Evolutionary conservation across 64 coral and sea anemone genomes (phyloP), one percentile per base, ranked within the genome.

Genomic region (Astreopora myriophthalma): DNA sequence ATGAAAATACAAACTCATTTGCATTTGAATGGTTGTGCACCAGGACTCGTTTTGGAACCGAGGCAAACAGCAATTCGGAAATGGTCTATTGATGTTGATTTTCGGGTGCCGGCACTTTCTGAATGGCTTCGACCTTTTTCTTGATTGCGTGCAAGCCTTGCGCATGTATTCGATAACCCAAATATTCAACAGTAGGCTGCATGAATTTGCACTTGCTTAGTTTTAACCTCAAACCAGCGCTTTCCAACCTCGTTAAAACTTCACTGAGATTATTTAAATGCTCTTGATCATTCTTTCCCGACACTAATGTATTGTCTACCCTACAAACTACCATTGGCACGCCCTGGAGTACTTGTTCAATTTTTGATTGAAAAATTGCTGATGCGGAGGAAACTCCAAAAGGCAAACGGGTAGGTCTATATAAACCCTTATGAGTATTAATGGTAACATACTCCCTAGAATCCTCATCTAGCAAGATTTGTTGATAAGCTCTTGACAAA

Each of bases 71-170:
- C n/a, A n/a, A n/a, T n/a, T n/a, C n/a, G n/a, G n/a, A n/a, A n/a
- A n/a, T n/a, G n/a, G n/a, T n/a, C n/a, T n/a, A n/a, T n/a, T 87
- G 84, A 23, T 71, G 64, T 22, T 87, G 84, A 71, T 87, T 87
- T 31, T 71, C 65, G 4, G 22, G 84, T 12, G 63, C 17, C 2
- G 66, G 64, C 63, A 66, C 84, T 44, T 87, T 37, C 6, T 66
- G 3, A 42, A 71, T 71, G 3, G 68, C 84, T 8, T 87, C 36
- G 36, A 72, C 63, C 23, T 87, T 87, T 16, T 87, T 87, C 17
- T 87, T 36, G 10, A 87, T 87, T n/a, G 35, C 63, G 22, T 87
- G 84, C n/a, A 71, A 87, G 8, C 64, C 84, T 10, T 42, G 8
- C 32, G 22, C 9, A 20, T 85, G 58, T 0, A 69, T 14, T 1